Evolutionary conservation across 2,888 invertebrate genomes (phyloP).

Genomic region (Elysia crispata): DNA sequence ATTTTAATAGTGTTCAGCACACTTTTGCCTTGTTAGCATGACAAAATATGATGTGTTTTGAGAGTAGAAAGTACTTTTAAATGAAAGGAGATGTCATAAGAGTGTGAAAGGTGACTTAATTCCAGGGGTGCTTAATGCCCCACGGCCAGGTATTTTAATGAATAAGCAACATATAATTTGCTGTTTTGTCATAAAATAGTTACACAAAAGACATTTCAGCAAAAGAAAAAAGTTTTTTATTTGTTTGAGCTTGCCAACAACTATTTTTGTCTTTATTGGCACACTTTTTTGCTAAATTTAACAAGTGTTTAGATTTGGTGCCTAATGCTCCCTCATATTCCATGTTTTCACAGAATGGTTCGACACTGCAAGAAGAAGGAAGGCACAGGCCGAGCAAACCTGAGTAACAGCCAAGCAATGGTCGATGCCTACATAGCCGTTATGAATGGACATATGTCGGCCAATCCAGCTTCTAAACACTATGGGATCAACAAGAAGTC

Average conservation of each 20-base stretch:
- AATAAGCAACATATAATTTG: not conserved
- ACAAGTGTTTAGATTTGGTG: not conserved
- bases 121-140: not conserved
- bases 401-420: conserved; percentile 18
- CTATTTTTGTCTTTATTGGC: no score
- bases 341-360: conserved; percentile 1
- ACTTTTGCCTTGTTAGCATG: no score
- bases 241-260: no score
- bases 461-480: conserved; percentile 24
- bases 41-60: no score
- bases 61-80: no score
- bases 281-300: not conserved
- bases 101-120: no score
- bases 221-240: no score
- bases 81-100: no score
- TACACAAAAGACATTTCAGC: not conserved
- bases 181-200: not conserved
- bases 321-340: conserved; percentile 21
- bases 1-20: no score
- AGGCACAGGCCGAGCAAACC: not conserved
- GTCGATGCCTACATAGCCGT: conserved; percentile 23
- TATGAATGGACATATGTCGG: conserved; percentile 1
- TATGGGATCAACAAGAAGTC: conserved; percentile 42
- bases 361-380: conserved; percentile 22
- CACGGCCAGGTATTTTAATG: not conserved